phyloP scores from a whole-genome alignment of 2,888 invertebrate genomes.

The Drosophila bunnanda region DNA sequence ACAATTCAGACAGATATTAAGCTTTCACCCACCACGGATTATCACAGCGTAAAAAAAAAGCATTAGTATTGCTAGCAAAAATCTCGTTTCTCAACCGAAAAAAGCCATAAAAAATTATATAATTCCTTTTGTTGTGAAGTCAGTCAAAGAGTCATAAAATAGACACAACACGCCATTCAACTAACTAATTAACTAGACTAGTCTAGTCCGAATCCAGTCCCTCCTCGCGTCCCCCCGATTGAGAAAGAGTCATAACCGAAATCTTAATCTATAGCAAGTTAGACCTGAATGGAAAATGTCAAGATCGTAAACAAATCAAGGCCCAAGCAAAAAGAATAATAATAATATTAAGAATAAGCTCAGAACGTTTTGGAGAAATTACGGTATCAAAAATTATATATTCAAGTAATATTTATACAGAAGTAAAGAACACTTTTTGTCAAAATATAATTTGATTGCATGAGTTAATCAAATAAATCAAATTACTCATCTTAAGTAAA shows the following conservation, averaged over 20 bases:
- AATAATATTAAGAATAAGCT: neutral
- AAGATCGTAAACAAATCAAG: constrained; percentile 59
- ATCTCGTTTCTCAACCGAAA: constrained; percentile 6
- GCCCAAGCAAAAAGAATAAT: constrained; percentile 20
- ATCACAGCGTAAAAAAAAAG: neutral
- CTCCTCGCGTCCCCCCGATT: constrained; percentile 2
- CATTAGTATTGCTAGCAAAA: neutral
- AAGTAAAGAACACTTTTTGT: neutral
- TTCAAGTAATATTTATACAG: neutral
- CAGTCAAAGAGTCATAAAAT: constrained; percentile 36
- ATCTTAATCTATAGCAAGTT: constrained; percentile 65
- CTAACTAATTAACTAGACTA: constrained; percentile 57
- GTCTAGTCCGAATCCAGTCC: constrained; percentile 24
- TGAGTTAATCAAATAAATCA: neutral
- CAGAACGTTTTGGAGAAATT: neutral
- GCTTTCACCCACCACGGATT: constrained; percentile 14
- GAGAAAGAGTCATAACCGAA: constrained; percentile 31
- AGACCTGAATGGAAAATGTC: constrained; percentile 65
- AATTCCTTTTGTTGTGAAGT: constrained; percentile 33
- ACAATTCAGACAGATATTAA: constrained; percentile 5
- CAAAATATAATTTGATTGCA: neutral
- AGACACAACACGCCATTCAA: constrained; percentile 35
- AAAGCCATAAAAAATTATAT: constrained; percentile 25
- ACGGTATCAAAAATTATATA: neutral
- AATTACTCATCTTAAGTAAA: neutral